Percentiles rank a stretch among this genome's conserved stretches.
phyloP scores from a whole-genome alignment of 2,113 vertebrate genomes.

The Chloropsis hardwickii region DNA sequence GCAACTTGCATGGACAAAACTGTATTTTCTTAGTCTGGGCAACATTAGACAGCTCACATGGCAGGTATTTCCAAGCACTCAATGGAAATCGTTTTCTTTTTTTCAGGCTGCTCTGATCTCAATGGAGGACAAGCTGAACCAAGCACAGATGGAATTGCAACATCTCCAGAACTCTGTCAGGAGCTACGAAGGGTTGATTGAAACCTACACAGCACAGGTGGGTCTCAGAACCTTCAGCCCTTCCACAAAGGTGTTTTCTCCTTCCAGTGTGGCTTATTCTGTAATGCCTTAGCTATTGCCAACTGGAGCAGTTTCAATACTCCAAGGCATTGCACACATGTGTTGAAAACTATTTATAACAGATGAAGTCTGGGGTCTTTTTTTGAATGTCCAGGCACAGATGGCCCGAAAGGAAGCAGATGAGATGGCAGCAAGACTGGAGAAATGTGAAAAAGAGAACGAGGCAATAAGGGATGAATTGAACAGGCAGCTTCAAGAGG shows the following conservation, averaged over 20 bases:
- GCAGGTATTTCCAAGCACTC: not conserved
- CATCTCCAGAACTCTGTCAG: conserved; percentile 84
- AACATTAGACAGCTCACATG: not conserved
- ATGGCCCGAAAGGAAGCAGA: conserved; percentile 82
- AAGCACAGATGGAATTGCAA: conserved; percentile 81
- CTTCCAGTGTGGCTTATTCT: not conserved
- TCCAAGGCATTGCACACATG: not conserved
- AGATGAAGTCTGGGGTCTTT: not conserved
- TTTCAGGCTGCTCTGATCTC: conserved; percentile 74
- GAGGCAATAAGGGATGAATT: conserved; percentile 74
- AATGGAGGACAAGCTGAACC: conserved; percentile 82
- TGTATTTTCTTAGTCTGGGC: not conserved
- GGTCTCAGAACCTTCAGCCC: conserved; percentile 5
- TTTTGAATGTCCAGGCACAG: conserved; percentile 70
- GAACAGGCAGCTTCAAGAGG: conserved; percentile 79
- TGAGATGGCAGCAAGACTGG: conserved; percentile 78
- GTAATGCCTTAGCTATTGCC: not conserved
- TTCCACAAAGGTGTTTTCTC: not conserved
- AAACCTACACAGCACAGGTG: conserved; percentile 90
- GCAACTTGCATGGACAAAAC: not conserved
- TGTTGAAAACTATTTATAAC: not conserved
- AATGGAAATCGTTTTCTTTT: not conserved
- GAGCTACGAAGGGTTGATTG: conserved; percentile 86
- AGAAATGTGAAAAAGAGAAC: conserved; percentile 79
- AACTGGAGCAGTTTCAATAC: not conserved